These are phyloP conservation scores for Apoda limacodes DNA, from an alignment of 2,888 invertebrate genomes.

Conservation along the genomic window DNA sequence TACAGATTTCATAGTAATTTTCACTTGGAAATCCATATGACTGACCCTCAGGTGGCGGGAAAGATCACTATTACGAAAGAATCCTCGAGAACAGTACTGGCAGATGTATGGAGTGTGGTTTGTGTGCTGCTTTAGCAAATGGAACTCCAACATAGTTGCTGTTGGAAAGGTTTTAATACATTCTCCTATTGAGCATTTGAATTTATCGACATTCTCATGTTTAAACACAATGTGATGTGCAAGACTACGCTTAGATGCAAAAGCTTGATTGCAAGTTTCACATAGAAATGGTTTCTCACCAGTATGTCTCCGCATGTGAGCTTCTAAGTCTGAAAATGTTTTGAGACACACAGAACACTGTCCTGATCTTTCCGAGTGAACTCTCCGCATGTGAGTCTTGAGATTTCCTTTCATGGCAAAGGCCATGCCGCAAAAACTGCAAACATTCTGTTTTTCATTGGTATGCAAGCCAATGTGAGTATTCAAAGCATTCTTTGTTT, in stretches of 20 bases:
- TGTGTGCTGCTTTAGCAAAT: constrained; percentile 53
- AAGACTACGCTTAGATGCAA: constrained; percentile 41
- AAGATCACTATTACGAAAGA: constrained; percentile 52
- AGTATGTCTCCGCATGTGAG: constrained; percentile 69
- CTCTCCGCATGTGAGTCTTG: constrained; percentile 61
- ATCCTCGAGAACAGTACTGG: constrained; percentile 50
- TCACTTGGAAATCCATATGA: constrained; percentile 38
- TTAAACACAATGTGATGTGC: constrained; percentile 51
- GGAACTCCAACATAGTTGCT: constrained; percentile 54
- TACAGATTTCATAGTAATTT: constrained; percentile 19
- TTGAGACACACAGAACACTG: constrained; percentile 63
- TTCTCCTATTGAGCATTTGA: constrained; percentile 49
- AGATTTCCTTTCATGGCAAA: constrained; percentile 69
- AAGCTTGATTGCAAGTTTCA: constrained; percentile 42
- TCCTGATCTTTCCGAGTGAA: constrained; percentile 69
- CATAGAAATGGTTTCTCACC: constrained; percentile 62
- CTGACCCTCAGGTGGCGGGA: constrained; percentile 46
- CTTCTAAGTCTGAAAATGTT: constrained; percentile 63
- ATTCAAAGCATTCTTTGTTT: constrained; percentile 59
- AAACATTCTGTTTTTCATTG: constrained; percentile 50
- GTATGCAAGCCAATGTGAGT: constrained; percentile 55
- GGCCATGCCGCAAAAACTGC: constrained; percentile 53
- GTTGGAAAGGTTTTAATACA: constrained; percentile 52
- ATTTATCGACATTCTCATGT: constrained; percentile 51
- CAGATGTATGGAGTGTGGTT: constrained; percentile 56